Percentiles rank a stretch among this genome's conserved stretches.
These are phyloP conservation scores for Sesia apiformis DNA, from an alignment of 2,888 invertebrate genomes.

Conservation along the genomic window DNA sequence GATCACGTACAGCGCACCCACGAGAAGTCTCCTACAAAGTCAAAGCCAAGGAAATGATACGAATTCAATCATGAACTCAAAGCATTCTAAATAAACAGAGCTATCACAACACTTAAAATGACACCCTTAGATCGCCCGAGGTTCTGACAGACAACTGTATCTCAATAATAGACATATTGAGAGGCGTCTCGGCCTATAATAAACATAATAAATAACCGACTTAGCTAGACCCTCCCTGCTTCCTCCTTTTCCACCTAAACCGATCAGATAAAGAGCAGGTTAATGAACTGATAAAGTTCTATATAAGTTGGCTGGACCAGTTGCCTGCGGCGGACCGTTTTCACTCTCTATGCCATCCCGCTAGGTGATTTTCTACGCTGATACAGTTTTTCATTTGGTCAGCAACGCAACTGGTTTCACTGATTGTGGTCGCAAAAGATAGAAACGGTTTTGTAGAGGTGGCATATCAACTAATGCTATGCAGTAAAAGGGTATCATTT, in stretches of 20 bases:
- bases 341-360: slow-evolving; percentile 64
- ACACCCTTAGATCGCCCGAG: slow-evolving; percentile 34
- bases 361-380: slow-evolving; percentile 52
- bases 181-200: slow-evolving; percentile 25
- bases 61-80: no score
- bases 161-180: slow-evolving; percentile 42
- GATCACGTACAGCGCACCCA: no score
- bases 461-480: neutral
- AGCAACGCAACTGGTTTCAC: slow-evolving; percentile 43
- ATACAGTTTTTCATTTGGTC: slow-evolving; percentile 60
- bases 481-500: no score
- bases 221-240: slow-evolving; percentile 5
- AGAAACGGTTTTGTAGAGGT: slow-evolving; percentile 2
- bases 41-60: no score
- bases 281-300: slow-evolving; percentile 16
- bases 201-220: slow-evolving; percentile 24
- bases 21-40: no score
- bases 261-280: neutral
- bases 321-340: slow-evolving; percentile 36
- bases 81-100: no score
- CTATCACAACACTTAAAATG: slow-evolving; percentile 17
- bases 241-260: neutral
- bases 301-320: slow-evolving; percentile 26
- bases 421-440: slow-evolving; percentile 26
- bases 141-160: slow-evolving; percentile 19